These are phyloP conservation scores for Gasteruption jaculator DNA, from an alignment of 2,888 invertebrate species.

Conservation along the genomic window DNA sequence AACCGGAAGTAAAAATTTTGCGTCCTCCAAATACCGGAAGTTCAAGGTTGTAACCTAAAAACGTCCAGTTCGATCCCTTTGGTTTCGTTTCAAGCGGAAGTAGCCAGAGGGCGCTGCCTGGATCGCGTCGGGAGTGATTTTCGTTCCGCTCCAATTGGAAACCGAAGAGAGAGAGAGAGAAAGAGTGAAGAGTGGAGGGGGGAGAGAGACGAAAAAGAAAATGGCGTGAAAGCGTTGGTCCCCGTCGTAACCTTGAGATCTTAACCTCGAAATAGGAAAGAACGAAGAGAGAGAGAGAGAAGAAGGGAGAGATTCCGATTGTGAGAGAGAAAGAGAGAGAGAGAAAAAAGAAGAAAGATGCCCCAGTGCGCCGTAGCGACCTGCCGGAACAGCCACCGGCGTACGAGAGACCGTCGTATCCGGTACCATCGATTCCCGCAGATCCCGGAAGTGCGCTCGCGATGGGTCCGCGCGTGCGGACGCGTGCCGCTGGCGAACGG, in stretches of 20 bases:
- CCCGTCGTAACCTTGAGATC: slow-evolving; percentile 3
- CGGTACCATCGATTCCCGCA: slow-evolving; percentile 60
- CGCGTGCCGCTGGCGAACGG: slow-evolving; percentile 51
- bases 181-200: slow-evolving; percentile 6
- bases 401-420: slow-evolving; percentile 56
- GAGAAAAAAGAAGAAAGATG: slow-evolving; percentile 41
- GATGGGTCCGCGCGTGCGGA: slow-evolving; percentile 57
- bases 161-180: slow-evolving; percentile 5
- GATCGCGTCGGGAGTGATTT: no score
- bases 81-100: no score
- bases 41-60: no score
- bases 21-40: no score
- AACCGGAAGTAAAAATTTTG: no score
- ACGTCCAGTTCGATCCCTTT: no score
- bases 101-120: no score
- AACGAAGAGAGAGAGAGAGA: slow-evolving; percentile 2
- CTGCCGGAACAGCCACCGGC: slow-evolving; percentile 58
- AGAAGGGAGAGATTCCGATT: slow-evolving; percentile 1
- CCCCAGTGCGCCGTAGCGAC: slow-evolving; percentile 59
- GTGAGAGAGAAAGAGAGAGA: slow-evolving; percentile 12
- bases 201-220: slow-evolving; percentile 5
- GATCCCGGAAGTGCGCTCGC: slow-evolving; percentile 53
- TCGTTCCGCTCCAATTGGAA: no score
- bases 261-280: slow-evolving; percentile 5
- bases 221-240: slow-evolving; percentile 2